Percentiles rank a stretch among this genome's conserved stretches.
Evolutionary conservation across 2,113 vertebrate genomes (phyloP).

Genomic region (Vimba vimba): DNA sequence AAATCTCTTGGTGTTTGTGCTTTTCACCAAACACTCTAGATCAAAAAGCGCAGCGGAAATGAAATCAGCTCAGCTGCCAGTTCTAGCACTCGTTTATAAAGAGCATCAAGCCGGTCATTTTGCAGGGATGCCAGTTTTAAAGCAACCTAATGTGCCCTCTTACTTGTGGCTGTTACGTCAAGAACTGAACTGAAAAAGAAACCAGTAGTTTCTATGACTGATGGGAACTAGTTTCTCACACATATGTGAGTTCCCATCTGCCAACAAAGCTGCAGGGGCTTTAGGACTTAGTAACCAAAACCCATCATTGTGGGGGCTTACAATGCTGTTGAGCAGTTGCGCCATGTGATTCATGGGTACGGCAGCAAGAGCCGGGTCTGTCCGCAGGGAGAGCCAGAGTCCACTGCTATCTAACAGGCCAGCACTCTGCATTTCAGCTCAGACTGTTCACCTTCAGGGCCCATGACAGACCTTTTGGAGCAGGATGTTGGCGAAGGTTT

Average conservation of each 20-base stretch:
- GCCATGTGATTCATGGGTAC: constrained; percentile 57
- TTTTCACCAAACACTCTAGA: background rate
- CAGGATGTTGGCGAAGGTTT: constrained; percentile 49
- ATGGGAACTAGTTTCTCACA: constrained; percentile 43
- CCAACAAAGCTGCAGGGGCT: constrained; percentile 56
- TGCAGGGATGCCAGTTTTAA: constrained; percentile 27
- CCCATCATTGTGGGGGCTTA: constrained; percentile 60
- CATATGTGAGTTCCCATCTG: constrained; percentile 36
- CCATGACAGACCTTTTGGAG: constrained; percentile 58
- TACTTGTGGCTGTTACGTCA: background rate
- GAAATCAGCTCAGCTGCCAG: constrained; percentile 31
- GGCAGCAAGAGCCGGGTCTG: constrained; percentile 31
- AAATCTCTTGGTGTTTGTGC: background rate
- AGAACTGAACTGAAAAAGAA: background rate
- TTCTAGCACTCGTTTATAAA: constrained; percentile 18
- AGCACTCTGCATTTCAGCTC: constrained; percentile 60
- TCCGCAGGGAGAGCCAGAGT: constrained; percentile 40
- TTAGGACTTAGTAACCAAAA: constrained; percentile 59
- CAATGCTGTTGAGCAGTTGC: constrained; percentile 54
- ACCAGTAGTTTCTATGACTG: background rate
- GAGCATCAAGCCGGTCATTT: background rate
- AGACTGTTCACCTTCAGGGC: background rate
- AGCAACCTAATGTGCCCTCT: background rate
- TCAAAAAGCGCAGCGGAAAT: constrained; percentile 45
- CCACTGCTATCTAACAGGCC: constrained; percentile 30